Percentiles rank a stretch among this genome's conserved stretches.
Evolutionary conservation across 2,113 vertebrate species (phyloP).

Genomic region (Hydropotes inermis): DNA sequence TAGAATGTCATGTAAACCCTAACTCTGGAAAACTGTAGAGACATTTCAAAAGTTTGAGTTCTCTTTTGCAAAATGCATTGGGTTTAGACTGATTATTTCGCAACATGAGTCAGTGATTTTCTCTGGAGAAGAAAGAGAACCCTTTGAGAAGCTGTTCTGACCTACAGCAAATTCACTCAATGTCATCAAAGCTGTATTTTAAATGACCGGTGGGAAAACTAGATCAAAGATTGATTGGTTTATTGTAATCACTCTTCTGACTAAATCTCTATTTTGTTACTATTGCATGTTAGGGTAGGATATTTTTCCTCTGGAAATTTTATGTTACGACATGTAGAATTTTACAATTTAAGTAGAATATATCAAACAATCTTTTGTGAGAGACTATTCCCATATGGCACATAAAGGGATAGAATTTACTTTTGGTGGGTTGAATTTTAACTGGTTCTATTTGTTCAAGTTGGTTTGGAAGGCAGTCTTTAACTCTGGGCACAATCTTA

Average conservation of each 20-base stretch:
- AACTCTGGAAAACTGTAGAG: background rate
- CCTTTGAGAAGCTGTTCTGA: background rate
- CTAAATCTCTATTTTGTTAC: background rate
- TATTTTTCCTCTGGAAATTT: background rate
- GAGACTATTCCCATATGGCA: background rate
- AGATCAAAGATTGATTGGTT: background rate
- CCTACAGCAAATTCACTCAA: background rate
- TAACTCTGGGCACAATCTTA: background rate
- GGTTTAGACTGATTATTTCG: background rate
- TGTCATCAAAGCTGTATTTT: background rate
- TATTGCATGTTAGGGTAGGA: background rate
- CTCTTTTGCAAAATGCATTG: background rate
- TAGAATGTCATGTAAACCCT: background rate
- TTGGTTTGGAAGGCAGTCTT: background rate
- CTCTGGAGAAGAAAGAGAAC: background rate
- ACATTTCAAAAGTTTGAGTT: background rate
- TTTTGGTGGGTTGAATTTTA: slow-evolving; percentile 7
- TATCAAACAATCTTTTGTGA: slow-evolving; percentile 1
- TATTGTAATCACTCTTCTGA: background rate
- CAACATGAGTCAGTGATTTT: background rate
- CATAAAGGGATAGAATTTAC: background rate
- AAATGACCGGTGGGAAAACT: background rate
- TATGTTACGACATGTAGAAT: background rate
- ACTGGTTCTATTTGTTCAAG: background rate
- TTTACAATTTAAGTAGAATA: slow-evolving; percentile 15